Evolutionary conservation across 2,797 vertebrate species (phyloP), one percentile per base, ranked within the genome.

Genomic region (Eremophila alpestris): DNA sequence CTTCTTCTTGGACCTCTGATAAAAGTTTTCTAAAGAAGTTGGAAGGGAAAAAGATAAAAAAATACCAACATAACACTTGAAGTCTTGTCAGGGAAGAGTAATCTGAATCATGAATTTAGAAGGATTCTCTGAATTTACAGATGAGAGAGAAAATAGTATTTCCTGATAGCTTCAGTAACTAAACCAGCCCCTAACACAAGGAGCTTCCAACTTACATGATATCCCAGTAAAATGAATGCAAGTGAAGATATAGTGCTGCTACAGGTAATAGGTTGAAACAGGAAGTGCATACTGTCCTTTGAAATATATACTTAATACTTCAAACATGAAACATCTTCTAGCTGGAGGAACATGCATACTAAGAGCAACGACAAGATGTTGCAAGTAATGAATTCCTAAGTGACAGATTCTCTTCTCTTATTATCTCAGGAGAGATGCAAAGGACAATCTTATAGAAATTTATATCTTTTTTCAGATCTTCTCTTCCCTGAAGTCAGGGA

Each of bases 1-100:
- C 94, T 98, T 99, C 94, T 98, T 88, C 98, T 97, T 95, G n/a
- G 96, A 92, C 63, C 97, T 87, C 85, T 93, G 97, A 95, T 89
- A 97, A 84, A 89, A 95, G 67, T 71, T 94, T 82, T 98, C 98
- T 98, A 88, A 30, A 62, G 65, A 62, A 84, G 34, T 65, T 59
- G 20, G 34, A 51, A 10, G 10, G 41, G 41, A 15, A 38, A 38
- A 38, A 38, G 32, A 16, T 4, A 6, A 38, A 21, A 62, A 36
- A 34, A 64, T n/a, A 1, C 2, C 40, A 87, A 51, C 7, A n/a
- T 58, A 89, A 38, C 5, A 59, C 46, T 38, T 89, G 13, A 79
- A 56, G 48, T 22, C 27, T 79, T 87, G 40, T 63, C 59, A 73
- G 41, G 21, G 9, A 75, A 76, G 82, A 74, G 41, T 48, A 27